Evolutionary conservation across 2,113 vertebrate genomes (phyloP).

Genomic region (Cervus canadensis): DNA sequence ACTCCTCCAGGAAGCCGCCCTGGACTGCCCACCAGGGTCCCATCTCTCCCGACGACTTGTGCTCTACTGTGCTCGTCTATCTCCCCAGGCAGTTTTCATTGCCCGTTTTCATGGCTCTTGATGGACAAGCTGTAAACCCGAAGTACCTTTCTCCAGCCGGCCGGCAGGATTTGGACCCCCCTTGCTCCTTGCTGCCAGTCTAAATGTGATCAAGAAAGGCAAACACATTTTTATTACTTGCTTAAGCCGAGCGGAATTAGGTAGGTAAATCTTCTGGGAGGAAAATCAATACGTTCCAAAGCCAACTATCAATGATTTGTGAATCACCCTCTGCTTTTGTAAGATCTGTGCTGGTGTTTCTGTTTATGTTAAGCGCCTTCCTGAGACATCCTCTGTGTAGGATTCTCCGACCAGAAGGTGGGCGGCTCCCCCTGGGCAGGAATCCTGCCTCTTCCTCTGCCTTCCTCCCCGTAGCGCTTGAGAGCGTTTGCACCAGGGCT

Average conservation of each 20-base stretch:
- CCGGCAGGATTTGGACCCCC: background rate
- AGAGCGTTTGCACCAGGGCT: background rate
- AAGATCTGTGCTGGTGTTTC: slow-evolving; percentile 16
- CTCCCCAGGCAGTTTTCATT: background rate
- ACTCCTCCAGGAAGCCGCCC: background rate
- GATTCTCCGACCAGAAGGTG: background rate
- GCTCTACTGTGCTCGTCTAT: background rate
- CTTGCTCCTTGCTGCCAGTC: slow-evolving; percentile 7
- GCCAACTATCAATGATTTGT: slow-evolving; percentile 52
- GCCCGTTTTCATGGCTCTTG: background rate
- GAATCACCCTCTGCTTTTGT: background rate
- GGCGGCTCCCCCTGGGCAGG: background rate
- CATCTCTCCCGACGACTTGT: background rate
- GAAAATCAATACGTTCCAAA: slow-evolving; percentile 56
- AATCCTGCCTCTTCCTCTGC: background rate
- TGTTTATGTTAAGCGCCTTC: background rate
- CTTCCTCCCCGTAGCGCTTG: background rate
- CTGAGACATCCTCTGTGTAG: background rate
- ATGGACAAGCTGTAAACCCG: background rate
- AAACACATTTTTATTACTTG: slow-evolving; percentile 53
- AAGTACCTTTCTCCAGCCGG: background rate
- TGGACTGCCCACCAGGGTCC: background rate
- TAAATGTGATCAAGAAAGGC: slow-evolving; percentile 44
- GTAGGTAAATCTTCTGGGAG: slow-evolving; percentile 56
- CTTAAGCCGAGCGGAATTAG: slow-evolving; percentile 56